Percentiles rank a stretch among this genome's conserved stretches.
These are phyloP conservation scores for Ochotona curzoniae DNA, from an alignment of 2,113 vertebrate genomes.

Conservation along the genomic window DNA sequence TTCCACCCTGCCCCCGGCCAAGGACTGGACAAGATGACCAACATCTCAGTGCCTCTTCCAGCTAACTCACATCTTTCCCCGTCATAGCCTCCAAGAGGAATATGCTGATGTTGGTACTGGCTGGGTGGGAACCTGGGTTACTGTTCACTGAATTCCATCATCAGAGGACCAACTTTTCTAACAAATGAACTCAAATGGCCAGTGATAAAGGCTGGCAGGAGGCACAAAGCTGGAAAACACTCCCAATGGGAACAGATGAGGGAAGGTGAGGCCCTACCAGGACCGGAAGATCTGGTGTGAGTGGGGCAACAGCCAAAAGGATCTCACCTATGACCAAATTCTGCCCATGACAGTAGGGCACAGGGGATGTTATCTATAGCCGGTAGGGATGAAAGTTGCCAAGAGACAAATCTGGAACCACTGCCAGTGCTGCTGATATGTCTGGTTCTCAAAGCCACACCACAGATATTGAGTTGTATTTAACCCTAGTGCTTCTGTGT, in stretches of 20 bases:
- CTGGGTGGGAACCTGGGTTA: neutral
- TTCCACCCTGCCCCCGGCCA: neutral
- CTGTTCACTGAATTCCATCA: conserved; percentile 21
- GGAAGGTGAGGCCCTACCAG: neutral
- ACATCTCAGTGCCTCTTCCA: conserved; percentile 8
- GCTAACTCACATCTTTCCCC: neutral
- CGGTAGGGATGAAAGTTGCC: neutral
- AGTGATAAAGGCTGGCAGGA: neutral
- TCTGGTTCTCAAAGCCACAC: conserved; percentile 14
- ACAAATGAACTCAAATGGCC: neutral
- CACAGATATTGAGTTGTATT: neutral
- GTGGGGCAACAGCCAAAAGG: neutral
- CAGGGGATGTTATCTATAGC: neutral
- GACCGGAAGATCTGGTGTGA: neutral
- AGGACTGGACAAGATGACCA: neutral
- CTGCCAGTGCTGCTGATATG: neutral
- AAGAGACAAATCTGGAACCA: neutral
- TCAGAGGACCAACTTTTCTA: neutral
- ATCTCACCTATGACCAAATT: conserved; percentile 37
- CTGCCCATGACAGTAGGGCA: neutral
- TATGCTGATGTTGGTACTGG: neutral
- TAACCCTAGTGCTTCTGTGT: neutral
- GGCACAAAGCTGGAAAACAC: conserved; percentile 8
- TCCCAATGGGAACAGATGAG: neutral
- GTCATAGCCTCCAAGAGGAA: conserved; percentile 37